These are phyloP conservation scores for Lithophane socia DNA, from an alignment of 2,888 invertebrate genomes.

Conservation along the genomic window DNA sequence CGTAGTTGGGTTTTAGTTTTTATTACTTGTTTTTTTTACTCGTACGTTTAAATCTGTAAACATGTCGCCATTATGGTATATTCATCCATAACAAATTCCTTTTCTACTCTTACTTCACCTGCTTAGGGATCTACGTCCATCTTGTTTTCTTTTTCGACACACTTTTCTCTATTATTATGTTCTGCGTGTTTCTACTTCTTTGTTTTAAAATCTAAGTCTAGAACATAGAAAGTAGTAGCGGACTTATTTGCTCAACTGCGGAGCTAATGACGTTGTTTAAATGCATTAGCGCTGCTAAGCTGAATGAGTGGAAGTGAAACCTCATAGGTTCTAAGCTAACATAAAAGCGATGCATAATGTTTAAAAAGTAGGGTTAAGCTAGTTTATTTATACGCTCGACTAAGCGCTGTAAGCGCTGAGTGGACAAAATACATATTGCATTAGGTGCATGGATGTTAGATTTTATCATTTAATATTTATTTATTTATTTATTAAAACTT, in stretches of 20 bases:
- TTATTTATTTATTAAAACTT: too few relatives aligned
- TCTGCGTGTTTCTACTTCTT: slow-evolving; percentile 22
- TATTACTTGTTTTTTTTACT: too few relatives aligned
- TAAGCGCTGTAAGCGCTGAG: slow-evolving; percentile 45
- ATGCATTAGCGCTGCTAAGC: slow-evolving; percentile 52
- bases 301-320: slow-evolving; percentile 48
- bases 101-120: not conserved
- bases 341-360: slow-evolving; percentile 38
- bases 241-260: slow-evolving; percentile 26
- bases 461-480: slow-evolving; percentile 33
- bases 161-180: slow-evolving; percentile 31
- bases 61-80: not conserved
- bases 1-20: too few relatives aligned
- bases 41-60: not conserved
- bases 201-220: slow-evolving; percentile 23
- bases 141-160: slow-evolving; percentile 15
- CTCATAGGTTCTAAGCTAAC: slow-evolving; percentile 39
- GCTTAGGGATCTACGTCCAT: not conserved
- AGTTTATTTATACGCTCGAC: slow-evolving; percentile 27
- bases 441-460: slow-evolving; percentile 33
- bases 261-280: slow-evolving; percentile 49
- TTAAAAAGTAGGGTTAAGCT: slow-evolving; percentile 35
- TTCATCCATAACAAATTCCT: not conserved
- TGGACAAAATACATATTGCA: slow-evolving; percentile 39
- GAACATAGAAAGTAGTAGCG: slow-evolving; percentile 37